Percentiles rank a stretch among this genome's conserved stretches.
These are phyloP conservation scores for Rhinella marina DNA, from an alignment of 2,797 vertebrate species.

Conservation along the genomic window DNA sequence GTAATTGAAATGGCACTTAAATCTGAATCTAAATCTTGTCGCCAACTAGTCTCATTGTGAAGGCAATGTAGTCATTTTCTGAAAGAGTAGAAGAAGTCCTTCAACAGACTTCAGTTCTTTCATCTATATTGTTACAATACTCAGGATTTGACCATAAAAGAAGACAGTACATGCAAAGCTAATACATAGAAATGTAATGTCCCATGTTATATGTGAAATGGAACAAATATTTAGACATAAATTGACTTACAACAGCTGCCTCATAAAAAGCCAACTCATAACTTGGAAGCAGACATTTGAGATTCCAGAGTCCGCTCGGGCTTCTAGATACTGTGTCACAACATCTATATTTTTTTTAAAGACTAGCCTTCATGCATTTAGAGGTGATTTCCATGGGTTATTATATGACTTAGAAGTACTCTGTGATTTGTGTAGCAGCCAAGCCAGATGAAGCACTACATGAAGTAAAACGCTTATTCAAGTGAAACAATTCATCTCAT, in stretches of 20 bases:
- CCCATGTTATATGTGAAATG: not conserved
- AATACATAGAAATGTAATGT: not conserved
- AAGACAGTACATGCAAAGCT: not conserved
- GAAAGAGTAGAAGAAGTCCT: no score
- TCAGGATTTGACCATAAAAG: not conserved
- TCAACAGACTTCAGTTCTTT: not conserved
- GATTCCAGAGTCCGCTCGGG: conserved; percentile 6
- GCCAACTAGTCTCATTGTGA: no score
- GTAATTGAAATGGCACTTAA: no score
- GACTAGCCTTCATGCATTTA: not conserved
- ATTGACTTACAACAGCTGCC: conserved; percentile 19
- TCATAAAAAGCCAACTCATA: conserved; percentile 5
- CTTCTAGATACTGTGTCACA: conserved; percentile 3
- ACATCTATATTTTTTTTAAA: not conserved
- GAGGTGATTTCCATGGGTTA: conserved; percentile 25
- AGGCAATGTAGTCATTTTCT: no score
- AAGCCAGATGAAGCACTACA: not conserved
- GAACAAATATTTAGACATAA: not conserved
- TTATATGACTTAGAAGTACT: conserved; percentile 27
- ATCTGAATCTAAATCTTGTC: no score
- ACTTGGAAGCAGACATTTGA: conserved; percentile 4
- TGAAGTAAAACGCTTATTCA: not conserved
- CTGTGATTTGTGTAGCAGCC: not conserved
- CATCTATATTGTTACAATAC: not conserved
- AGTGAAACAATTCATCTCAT: not conserved